Evolutionary conservation across 2,113 vertebrate species (phyloP).

Genomic region (Sorex fumeus): DNA sequence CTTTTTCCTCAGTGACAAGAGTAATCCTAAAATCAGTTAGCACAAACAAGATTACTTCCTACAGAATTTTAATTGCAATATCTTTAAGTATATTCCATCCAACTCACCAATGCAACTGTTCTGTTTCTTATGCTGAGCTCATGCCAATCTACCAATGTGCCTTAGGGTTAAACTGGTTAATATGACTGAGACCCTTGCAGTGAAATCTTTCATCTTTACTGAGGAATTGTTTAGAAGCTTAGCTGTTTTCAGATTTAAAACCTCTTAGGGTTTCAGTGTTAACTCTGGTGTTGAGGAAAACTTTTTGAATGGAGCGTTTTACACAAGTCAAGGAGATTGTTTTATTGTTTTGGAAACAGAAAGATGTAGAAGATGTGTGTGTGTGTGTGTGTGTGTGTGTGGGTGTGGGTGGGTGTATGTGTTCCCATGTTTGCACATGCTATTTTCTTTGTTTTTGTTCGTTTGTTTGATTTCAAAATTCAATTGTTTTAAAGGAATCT

Average conservation of each 20-base stretch:
- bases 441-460: not conserved
- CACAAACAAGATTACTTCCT: constrained; percentile 20
- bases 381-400: too few relatives aligned
- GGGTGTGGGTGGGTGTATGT: too few relatives aligned
- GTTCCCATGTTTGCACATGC: not conserved
- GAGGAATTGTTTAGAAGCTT: constrained; percentile 16
- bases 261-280: constrained; percentile 4
- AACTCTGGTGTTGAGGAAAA: constrained; percentile 9
- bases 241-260: constrained; percentile 43
- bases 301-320: constrained; percentile 39
- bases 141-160: not conserved
- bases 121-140: constrained; percentile 39
- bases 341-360: not conserved
- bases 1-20: not conserved
- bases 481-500: not conserved
- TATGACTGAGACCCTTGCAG: not conserved
- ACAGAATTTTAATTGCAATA: not conserved
- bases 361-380: not conserved
- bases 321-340: not conserved
- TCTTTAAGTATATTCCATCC: not conserved
- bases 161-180: not conserved
- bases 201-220: constrained; percentile 46
- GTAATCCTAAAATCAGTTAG: not conserved
- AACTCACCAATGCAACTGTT: not conserved
- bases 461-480: constrained; percentile 30